These are phyloP conservation scores for Metaphire vulgaris DNA, from an alignment of 1,140 invertebrate genomes.

Conservation along the genomic window DNA sequence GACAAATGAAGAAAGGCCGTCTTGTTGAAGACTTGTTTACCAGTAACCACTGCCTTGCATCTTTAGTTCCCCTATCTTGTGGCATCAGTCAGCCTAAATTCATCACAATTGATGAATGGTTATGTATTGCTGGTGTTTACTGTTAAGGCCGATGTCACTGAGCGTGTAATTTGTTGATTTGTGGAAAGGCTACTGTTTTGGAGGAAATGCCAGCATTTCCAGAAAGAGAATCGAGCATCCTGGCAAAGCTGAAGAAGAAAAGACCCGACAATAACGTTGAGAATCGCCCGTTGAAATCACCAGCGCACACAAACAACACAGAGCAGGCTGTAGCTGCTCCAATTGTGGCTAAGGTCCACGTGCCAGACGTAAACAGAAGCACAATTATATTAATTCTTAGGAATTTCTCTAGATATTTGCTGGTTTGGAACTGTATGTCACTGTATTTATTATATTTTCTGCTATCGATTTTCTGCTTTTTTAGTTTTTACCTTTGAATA, in stretches of 20 bases:
- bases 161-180: no score
- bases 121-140: no score
- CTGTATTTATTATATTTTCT: background rate
- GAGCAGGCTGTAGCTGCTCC: slow-evolving; percentile 1
- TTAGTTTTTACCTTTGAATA: no score
- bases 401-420: background rate
- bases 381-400: background rate
- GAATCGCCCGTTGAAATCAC: slow-evolving; percentile 30
- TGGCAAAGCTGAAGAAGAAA: slow-evolving; percentile 91
- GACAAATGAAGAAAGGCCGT: no score
- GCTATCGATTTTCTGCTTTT: no score
- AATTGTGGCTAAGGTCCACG: background rate
- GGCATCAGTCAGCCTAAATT: no score
- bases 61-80: no score
- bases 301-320: slow-evolving; percentile 38
- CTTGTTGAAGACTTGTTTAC: no score
- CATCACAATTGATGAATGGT: no score
- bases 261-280: slow-evolving; percentile 45
- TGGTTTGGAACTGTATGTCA: background rate
- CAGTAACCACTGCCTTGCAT: slow-evolving; percentile 8
- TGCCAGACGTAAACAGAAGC: background rate
- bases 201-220: slow-evolving; percentile 99
- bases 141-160: no score
- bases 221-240: slow-evolving; percentile 90
- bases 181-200: slow-evolving; percentile 76